Base-by-base conservation (phyloP, 2,113 vertebrate genomes). In the Urocynchramus pylzowi region DNA sequence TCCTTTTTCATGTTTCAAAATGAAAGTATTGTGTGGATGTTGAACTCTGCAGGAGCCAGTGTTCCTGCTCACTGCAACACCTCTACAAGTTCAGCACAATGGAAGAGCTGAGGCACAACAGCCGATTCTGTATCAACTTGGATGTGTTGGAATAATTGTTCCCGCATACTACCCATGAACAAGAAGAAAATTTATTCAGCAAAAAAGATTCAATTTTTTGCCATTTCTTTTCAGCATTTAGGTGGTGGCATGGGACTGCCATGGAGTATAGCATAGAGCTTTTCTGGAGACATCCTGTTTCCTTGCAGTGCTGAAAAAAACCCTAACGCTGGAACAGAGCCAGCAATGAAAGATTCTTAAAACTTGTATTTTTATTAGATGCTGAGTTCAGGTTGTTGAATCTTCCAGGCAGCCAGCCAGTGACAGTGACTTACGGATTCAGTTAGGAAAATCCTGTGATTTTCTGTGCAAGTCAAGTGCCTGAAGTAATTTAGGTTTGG, bases 231-330 rank as follows among this genome's bases (percentile, higher is more conserved):
- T 39, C 24, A 65, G 27, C 24, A 35, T 80, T 85, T 22, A 27
- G 22, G 54, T 5, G 21, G 45, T 35, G 14, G 69, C 6, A 9
- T 10, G 23, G 42, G 65, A 68, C 18, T 53, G 35, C 33, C 71
- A 52, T 0, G 2, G 56, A 63, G 27, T 2, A 8, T 0, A 76
- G 4, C 27, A 35, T 1, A 52, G 16, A 56, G 41, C 7, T 78
- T 24, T 57, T 81, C 50, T 69, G 45, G 9, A 80, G 16, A 70
- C 9, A 49, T 13, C 15, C 31, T 75, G 16, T 28, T 89, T 57
- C 28, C 31, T 84, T 39, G 52, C 39, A 33, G 6, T 4, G 3
- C 50, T 79, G 7, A 17, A 82, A 78, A 61, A 39, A 33, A 15
- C 0, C 30, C 3, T 31, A 68, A 15, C 18, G 17, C 26, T 73